phyloP scores from a whole-genome alignment of 2,888 invertebrate species.

The Diarsia brunnea region DNA sequence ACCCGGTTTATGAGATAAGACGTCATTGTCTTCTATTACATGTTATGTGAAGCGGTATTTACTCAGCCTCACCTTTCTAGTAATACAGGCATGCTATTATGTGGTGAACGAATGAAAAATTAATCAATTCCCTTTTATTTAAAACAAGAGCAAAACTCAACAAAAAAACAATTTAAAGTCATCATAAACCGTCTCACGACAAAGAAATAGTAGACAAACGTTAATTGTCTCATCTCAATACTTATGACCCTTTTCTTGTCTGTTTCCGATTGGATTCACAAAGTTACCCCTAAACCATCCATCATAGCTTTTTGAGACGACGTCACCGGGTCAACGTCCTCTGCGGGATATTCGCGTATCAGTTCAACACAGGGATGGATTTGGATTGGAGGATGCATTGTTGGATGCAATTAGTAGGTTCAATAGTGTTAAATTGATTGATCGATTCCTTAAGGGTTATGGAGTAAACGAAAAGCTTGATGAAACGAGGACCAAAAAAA shows the following conservation, averaged over 20 bases:
- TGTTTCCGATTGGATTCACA: constrained; percentile 57
- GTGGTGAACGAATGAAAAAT: background rate
- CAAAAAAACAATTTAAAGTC: constrained; percentile 13
- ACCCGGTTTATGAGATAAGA: background rate
- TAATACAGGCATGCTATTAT: background rate
- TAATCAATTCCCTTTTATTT: background rate
- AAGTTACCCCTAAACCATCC: constrained; percentile 56
- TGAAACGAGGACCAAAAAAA: background rate
- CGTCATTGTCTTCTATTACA: background rate
- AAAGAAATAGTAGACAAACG: constrained; percentile 37
- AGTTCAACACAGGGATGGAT: constrained; percentile 52
- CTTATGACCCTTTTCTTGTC: constrained; percentile 49
- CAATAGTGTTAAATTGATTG: background rate
- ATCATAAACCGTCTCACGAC: background rate
- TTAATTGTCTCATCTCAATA: constrained; percentile 42
- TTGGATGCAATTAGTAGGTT: background rate
- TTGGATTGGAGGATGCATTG: constrained; percentile 19
- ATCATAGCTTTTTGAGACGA: constrained; percentile 64
- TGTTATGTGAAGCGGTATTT: background rate
- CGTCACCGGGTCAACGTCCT: constrained; percentile 53
- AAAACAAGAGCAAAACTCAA: background rate
- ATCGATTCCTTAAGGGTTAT: background rate
- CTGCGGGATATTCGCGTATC: constrained; percentile 38
- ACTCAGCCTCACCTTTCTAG: background rate
- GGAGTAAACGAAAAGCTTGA: background rate